phyloP scores from a whole-genome alignment of 2,113 vertebrate species.

The Pteropus alecto region DNA sequence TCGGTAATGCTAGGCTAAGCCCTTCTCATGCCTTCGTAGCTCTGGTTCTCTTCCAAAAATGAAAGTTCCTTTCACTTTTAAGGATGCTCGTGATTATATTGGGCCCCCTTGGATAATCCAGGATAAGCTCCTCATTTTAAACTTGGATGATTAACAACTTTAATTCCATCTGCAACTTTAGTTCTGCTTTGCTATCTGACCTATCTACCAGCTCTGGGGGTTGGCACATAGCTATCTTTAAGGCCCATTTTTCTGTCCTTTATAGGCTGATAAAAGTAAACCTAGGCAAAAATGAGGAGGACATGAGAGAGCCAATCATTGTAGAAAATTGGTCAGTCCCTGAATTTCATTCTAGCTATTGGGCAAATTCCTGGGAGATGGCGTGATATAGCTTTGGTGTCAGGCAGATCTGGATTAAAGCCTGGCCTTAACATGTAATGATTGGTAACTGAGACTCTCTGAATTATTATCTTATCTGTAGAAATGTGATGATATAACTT shows the following conservation, averaged over 20 bases:
- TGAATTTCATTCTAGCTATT: not conserved
- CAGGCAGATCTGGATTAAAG: not conserved
- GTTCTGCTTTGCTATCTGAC: not conserved
- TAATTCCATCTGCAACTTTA: not conserved
- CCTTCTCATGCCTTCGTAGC: not conserved
- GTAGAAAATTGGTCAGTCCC: not conserved
- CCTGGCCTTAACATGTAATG: not conserved
- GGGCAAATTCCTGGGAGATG: not conserved
- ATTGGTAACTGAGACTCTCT: not conserved
- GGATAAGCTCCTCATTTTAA: not conserved
- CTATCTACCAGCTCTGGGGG: not conserved
- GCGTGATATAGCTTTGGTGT: not conserved
- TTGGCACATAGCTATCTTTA: not conserved
- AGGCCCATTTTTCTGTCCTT: not conserved
- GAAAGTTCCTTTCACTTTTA: not conserved
- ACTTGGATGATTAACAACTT: not conserved
- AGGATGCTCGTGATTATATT: not conserved
- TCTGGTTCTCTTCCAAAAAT: not conserved
- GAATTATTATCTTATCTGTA: not conserved
- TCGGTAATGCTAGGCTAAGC: not conserved
- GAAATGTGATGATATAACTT: not conserved
- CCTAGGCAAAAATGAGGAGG: not conserved
- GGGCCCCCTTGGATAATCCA: not conserved
- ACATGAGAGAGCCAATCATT: not conserved
- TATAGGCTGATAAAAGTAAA: not conserved